Conservation (phyloP, 2,113 vertebrate genomes). For the Centropus unirufus region DNA sequence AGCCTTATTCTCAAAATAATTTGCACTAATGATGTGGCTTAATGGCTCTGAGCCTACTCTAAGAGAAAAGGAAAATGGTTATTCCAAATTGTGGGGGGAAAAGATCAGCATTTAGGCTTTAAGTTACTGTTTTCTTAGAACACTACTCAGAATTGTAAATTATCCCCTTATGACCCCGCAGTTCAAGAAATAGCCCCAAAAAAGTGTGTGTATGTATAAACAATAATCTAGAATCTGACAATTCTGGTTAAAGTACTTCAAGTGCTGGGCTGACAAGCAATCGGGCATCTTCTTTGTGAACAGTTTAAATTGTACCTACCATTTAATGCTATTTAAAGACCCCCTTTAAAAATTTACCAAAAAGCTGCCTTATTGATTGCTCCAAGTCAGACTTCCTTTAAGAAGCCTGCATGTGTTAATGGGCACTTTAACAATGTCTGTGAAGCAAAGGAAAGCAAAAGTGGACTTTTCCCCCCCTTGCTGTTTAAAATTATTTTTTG, state of each 20-base stretch:
- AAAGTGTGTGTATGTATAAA: not conserved
- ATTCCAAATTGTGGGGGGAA: not conserved
- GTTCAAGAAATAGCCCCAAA: not conserved
- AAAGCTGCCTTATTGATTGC: not conserved
- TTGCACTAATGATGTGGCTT: not conserved
- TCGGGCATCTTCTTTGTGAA: not conserved
- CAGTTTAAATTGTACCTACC: not conserved
- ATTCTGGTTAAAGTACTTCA: not conserved
- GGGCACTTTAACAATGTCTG: not conserved
- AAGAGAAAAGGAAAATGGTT: not conserved
- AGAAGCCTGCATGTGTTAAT: not conserved
- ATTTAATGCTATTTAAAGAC: not conserved
- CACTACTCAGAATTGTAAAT: not conserved
- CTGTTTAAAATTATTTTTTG: not conserved
- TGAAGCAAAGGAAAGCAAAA: not conserved
- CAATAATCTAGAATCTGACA: not conserved
- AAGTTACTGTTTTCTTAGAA: not conserved
- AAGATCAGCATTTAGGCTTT: not conserved
- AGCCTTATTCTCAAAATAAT: not conserved
- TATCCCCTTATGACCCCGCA: not conserved
- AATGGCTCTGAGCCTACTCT: not conserved
- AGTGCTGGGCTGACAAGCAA: not conserved
- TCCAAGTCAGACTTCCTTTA: not conserved
- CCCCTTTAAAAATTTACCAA: not conserved
- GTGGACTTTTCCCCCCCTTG: not conserved